Percentiles rank a stretch among this genome's conserved stretches.
phyloP scores from a whole-genome alignment of 2,888 invertebrate genomes.

The Perizoma flavofasciatum region DNA sequence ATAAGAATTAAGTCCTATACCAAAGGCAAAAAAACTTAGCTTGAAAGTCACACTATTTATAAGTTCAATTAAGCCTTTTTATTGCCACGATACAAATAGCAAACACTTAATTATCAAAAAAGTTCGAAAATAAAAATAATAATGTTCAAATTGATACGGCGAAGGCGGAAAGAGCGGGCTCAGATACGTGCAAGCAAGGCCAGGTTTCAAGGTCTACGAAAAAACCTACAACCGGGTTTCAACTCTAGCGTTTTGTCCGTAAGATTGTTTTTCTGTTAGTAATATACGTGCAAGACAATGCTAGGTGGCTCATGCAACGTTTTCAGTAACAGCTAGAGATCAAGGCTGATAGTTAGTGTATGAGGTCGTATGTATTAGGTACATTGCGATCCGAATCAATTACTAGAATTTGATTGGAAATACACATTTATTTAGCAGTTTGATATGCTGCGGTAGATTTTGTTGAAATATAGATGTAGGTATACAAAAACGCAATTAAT shows the following conservation, averaged over 20 bases:
- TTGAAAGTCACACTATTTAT: neutral
- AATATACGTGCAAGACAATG: constrained; percentile 67
- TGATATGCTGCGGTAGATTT: neutral
- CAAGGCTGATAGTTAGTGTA: constrained; percentile 59
- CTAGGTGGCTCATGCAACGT: constrained; percentile 77
- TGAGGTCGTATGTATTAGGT: constrained; percentile 44
- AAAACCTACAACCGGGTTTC: constrained; percentile 46
- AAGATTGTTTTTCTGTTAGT: constrained; percentile 51
- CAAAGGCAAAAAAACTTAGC: no score
- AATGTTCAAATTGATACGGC: constrained; percentile 77
- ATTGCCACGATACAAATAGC: constrained; percentile 19
- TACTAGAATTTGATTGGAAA: constrained; percentile 1
- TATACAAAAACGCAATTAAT: neutral
- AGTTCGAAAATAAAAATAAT: constrained; percentile 64
- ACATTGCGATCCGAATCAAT: constrained; percentile 19
- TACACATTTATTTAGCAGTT: neutral
- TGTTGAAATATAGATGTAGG: no score
- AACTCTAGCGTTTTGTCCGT: constrained; percentile 43
- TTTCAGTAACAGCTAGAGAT: constrained; percentile 81
- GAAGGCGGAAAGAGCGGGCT: constrained; percentile 81
- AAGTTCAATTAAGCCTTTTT: constrained; percentile 16
- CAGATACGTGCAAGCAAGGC: constrained; percentile 74
- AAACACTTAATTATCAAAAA: constrained; percentile 38
- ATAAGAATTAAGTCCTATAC: no score
- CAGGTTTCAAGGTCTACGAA: constrained; percentile 71